Evolutionary conservation across 2,797 vertebrate species (phyloP).

Genomic region (Myotis myotis): DNA sequence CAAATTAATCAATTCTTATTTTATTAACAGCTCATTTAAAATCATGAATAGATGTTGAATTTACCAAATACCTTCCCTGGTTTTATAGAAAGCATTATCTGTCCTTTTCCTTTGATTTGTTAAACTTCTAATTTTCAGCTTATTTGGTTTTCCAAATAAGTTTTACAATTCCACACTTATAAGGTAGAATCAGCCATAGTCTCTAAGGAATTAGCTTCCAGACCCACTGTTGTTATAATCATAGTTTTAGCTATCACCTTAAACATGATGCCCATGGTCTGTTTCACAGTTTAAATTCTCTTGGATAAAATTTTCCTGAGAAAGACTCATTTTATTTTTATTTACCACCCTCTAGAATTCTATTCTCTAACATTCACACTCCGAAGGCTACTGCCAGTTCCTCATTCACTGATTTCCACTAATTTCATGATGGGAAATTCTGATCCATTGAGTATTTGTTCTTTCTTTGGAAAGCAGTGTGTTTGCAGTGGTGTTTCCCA

Average conservation of each 20-base stretch:
- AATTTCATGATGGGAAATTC: background rate
- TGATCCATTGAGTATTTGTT: background rate
- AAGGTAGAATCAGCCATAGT: background rate
- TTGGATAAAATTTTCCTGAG: background rate
- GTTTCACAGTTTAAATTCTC: background rate
- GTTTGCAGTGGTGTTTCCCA: background rate
- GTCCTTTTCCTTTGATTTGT: constrained; percentile 9
- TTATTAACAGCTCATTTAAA: constrained; percentile 36
- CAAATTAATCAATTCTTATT: constrained; percentile 41
- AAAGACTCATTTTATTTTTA: background rate
- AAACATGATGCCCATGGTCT: background rate
- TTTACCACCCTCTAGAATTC: background rate
- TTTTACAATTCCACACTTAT: background rate
- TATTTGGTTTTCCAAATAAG: background rate
- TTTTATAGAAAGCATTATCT: background rate
- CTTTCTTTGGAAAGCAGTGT: constrained; percentile 1
- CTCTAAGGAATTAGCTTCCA: background rate
- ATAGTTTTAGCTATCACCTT: background rate
- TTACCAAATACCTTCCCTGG: constrained; percentile 21
- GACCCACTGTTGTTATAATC: background rate
- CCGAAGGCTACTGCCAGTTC: background rate
- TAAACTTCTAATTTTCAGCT: background rate
- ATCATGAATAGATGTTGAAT: background rate
- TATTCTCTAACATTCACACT: background rate
- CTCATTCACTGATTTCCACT: background rate